Evolutionary conservation across 2,888 invertebrate genomes (phyloP), one percentile per base, ranked within the genome.

Genomic region (Tetanocera ferruginea): DNA sequence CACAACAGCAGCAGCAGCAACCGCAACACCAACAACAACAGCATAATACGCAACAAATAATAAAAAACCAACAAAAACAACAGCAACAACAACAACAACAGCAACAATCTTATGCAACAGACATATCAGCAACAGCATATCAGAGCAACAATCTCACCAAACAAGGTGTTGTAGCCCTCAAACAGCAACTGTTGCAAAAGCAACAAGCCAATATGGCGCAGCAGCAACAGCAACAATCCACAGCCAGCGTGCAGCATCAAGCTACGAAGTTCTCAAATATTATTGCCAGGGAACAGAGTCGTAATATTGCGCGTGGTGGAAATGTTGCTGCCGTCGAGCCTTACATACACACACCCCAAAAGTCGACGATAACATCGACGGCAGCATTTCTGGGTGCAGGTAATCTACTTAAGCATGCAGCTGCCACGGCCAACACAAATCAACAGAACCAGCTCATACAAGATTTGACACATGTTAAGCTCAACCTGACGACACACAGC

Each of bases 281-380:
- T 76, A 86, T 87, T 1, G 86, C 84, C 78, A 86, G 87, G 28
- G 80, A 81, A 25, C 81, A 82, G 64, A 82, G 78, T 78, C 84
- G 85, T 34, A 84, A 81, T 67, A 84, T 89, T 37, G 91, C 93
- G 8, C 91, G 95, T 70, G 95, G 95, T 76, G 95, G 95, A 76
- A 96, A 96, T 89, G 94, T 96, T 79, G 96, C 96, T 23, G 96
- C 96, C 66, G 95, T 96, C 52, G 96, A 96, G 87, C 96, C 96
- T 4, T 96, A 95, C 88, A 95, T 96, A 85, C 96, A 96, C 85
- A 94, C 96, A 85, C 96, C 96, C 75, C 93, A 93, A 69, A 89
- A 90, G 81, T 86, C 89, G 81, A 91, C 92, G 52, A 92, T 91
- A 81, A 88, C 89, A 8, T 83, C 85, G 67, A 87, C 89, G 17